A percentile compares a stretch with the other conserved stretches of the same genome.
phyloP scores from a whole-genome alignment of 1,140 invertebrate genomes.

The Drosophila neocordata region DNA sequence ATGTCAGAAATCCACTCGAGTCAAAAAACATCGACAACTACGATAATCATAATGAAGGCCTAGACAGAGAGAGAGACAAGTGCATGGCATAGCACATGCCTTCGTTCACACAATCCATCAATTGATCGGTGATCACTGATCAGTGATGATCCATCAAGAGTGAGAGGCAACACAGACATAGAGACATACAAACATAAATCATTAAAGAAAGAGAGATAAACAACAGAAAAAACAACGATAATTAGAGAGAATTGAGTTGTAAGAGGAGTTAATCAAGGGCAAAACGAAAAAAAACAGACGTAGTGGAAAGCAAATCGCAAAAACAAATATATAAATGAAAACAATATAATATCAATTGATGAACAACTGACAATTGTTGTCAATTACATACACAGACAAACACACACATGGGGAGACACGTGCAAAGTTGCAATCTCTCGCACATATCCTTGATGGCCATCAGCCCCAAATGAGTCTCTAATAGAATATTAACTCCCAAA shows the following conservation, averaged over 20 bases:
- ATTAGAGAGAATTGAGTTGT: conserved; percentile 57
- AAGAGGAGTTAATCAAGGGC: conserved; percentile 20
- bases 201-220: conserved; percentile 20
- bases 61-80: conserved; percentile 52
- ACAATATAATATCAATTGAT: conserved; percentile 1
- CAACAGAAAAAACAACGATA: conserved; percentile 34
- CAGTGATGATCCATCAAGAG: conserved; percentile 59
- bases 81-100: conserved; percentile 34
- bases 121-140: conserved; percentile 54
- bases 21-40: conserved; percentile 54
- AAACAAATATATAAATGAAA: conserved; percentile 7
- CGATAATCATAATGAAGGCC: conserved; percentile 26
- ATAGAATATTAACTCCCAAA: conserved; percentile 82
- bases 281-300: conserved; percentile 5
- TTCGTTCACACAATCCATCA: conserved; percentile 77
- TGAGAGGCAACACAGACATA: conserved; percentile 24
- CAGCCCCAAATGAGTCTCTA: conserved; percentile 80
- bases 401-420: conserved; percentile 1
- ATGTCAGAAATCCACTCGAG: conserved; percentile 76
- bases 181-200: conserved; percentile 55
- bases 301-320: conserved; percentile 3
- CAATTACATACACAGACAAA: neutral
- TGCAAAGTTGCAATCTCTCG: conserved; percentile 33
- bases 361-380: neutral
- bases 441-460: conserved; percentile 76